phyloP scores from a whole-genome alignment of 2,113 vertebrate species.

The Centropus unirufus region DNA sequence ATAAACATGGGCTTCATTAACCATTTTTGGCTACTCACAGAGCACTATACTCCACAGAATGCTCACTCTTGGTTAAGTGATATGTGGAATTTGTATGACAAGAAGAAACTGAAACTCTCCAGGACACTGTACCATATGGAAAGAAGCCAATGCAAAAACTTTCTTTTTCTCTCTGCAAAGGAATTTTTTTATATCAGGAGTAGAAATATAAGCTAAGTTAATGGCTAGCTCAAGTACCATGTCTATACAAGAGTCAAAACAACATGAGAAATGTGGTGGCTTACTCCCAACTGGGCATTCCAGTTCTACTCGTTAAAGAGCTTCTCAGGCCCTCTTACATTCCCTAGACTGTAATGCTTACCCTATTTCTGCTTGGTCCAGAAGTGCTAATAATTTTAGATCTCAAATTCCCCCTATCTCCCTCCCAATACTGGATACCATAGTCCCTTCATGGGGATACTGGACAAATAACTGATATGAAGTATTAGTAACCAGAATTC shows the following conservation, averaged over 20 bases:
- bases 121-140: background rate
- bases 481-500: background rate
- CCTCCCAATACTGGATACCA: background rate
- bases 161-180: background rate
- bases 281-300: background rate
- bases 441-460: background rate
- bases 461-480: background rate
- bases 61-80: background rate
- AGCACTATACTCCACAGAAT: background rate
- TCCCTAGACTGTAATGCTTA: background rate
- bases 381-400: background rate
- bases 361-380: background rate
- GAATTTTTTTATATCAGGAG: background rate
- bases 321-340: background rate
- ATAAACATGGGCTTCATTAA: conserved; percentile 19
- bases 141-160: background rate
- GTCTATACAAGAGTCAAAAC: background rate
- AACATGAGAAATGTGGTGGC: background rate
- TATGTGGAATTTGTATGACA: background rate
- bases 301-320: background rate
- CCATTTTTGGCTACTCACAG: background rate
- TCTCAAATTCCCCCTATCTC: background rate
- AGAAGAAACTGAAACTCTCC: background rate
- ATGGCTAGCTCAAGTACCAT: background rate
- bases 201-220: background rate